Base-by-base conservation (phyloP, 2,797 vertebrate species). In the Gymnothorax javanicus region DNA sequence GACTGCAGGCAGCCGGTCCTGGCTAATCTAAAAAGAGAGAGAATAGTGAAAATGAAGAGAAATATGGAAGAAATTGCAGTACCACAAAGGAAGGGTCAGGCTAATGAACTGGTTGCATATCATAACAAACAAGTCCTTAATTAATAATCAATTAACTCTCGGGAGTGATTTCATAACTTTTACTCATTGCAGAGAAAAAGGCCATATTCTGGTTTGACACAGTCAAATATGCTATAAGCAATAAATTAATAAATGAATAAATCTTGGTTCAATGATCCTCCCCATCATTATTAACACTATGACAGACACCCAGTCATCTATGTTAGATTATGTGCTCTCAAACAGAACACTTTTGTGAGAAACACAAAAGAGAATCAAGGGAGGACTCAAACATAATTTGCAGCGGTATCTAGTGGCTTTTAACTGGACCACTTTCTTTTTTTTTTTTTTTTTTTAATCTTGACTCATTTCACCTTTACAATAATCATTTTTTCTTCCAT, bases 401-500 rank as follows among this genome's bases (percentile, higher is more conserved):
- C 6, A 81, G 50, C 23, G 54, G 9, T 56, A 71, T 25, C 15
- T 83, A 58, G n/a, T 13, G 0, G 33, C 81, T 27, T 83, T 56
- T 33, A 54, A 67, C 9, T 62, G 57, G 52, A 27, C 59, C 85
- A 7, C 8, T 86, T 71, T 60, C 33, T 15, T 25, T 11, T 43
- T 2, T 43, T 43, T 11, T 43, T 2, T 43, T 43, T 43, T 43
- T 60, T 43, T 60, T 50, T 43, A 6, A 25, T 15, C 57, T 82
- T 81, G 57, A 83, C 88, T 86, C 43, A 73, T 77, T 43, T 91
- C 88, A 91, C 93, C 89, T 89, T 91, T 86, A 82, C 85, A 87
- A 84, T 86, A 89, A 89, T 85, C 75, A 86, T 20, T 83, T 90
- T 91, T 84, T 82, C 43, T 20, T 58, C 85, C 86, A 84, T 87